These are phyloP conservation scores for Eupleurogrammus muticus DNA, from an alignment of 2,797 vertebrate genomes.

Conservation along the genomic window DNA sequence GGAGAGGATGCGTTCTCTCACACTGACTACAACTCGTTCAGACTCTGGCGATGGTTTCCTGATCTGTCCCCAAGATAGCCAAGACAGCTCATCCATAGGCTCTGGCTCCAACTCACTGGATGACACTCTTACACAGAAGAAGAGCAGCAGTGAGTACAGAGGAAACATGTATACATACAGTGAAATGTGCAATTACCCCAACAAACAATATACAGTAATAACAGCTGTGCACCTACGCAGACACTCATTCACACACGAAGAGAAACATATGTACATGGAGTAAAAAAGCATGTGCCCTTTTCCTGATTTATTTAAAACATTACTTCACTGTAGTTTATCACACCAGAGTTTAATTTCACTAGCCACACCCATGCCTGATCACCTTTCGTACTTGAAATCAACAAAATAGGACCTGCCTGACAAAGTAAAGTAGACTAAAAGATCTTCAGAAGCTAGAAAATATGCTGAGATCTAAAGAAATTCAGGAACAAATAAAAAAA, in stretches of 20 bases:
- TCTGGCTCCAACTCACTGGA: constrained; percentile 98
- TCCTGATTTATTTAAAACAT: too few species aligned
- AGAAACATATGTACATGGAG: too few species aligned
- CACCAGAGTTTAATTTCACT: too few species aligned
- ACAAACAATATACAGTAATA: background rate
- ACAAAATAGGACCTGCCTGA: too few species aligned
- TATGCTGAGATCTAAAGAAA: too few species aligned
- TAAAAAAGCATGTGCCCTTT: too few species aligned
- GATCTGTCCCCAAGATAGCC: constrained; percentile 91
- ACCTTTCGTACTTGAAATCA: too few species aligned
- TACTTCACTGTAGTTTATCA: too few species aligned
- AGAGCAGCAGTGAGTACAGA: constrained; percentile 93
- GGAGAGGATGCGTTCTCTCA: constrained; percentile 93
- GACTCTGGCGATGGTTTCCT: constrained; percentile 94
- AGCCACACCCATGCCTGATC: too few species aligned
- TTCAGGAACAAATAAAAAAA: too few species aligned
- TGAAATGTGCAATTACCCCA: background rate
- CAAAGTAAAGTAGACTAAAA: too few species aligned
- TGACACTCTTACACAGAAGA: constrained; percentile 92
- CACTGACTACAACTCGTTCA: constrained; percentile 91
- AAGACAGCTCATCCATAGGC: constrained; percentile 97
- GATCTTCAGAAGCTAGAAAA: too few species aligned
- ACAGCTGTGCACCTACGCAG: background rate
- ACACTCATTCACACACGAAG: constrained; percentile 2
- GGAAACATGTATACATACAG: background rate